Conservation (phyloP, 2,797 vertebrate genomes). For the Aplochiton taeniatus region DNA sequence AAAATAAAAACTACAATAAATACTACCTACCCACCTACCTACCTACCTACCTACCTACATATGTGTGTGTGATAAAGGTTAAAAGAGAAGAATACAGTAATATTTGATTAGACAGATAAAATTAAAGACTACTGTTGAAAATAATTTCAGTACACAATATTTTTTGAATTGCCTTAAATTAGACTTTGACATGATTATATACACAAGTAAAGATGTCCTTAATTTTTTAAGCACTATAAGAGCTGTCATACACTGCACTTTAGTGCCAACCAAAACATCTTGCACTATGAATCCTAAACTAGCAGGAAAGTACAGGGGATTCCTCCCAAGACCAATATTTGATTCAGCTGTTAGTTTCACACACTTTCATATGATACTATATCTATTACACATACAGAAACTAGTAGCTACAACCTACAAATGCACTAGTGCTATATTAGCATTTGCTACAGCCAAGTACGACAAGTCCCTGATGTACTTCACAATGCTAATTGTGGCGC, state of each 20-base stretch:
- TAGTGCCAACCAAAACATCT: conserved; percentile 1
- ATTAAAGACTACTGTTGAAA: no score
- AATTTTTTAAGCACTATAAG: background rate
- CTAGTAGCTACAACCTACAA: background rate
- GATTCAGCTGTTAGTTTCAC: background rate
- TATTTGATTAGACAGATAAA: no score
- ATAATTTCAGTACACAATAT: no score
- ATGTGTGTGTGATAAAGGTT: no score
- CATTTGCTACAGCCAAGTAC: background rate
- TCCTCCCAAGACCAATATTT: background rate
- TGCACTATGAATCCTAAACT: background rate
- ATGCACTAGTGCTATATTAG: background rate
- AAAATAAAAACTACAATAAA: no score
- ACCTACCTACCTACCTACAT: no score
- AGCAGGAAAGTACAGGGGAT: background rate
- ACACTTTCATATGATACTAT: background rate
- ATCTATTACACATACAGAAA: background rate
- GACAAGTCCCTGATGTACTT: background rate
- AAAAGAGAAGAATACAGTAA: no score
- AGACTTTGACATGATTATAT: no score
- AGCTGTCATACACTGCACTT: background rate
- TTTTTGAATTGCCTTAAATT: no score
- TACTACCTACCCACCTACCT: no score
- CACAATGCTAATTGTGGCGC: background rate
- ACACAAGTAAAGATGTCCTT: background rate